Evolutionary conservation across 1,140 invertebrate species (phyloP).

Genomic region (Nephotettix cincticeps): DNA sequence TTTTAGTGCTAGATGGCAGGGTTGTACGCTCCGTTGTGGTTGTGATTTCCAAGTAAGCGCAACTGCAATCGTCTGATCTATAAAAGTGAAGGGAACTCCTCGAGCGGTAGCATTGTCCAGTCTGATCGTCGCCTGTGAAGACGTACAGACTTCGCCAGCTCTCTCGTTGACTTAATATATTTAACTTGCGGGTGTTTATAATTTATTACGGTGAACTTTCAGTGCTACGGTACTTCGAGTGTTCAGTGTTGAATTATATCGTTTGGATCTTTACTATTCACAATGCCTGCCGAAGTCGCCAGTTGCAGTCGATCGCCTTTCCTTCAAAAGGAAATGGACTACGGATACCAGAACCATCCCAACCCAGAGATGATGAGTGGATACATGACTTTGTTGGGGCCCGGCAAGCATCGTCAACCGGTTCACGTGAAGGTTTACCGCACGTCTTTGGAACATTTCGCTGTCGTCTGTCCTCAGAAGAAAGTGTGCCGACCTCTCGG

Average conservation of each 20-base stretch:
- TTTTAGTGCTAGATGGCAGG: neutral
- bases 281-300: constrained; percentile 52
- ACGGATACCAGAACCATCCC: constrained; percentile 49
- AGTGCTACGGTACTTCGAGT: neutral
- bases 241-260: neutral
- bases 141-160: neutral
- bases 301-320: constrained; percentile 48
- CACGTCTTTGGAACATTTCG: constrained; percentile 65
- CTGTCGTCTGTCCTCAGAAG: constrained; percentile 64
- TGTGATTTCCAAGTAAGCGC: constrained; percentile 5
- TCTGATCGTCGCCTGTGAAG: neutral
- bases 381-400: constrained; percentile 58
- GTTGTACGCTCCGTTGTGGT: neutral
- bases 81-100: constrained; percentile 20
- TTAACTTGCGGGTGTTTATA: too few species aligned
- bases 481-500: constrained; percentile 61
- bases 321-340: constrained; percentile 40
- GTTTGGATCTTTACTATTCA: too few species aligned
- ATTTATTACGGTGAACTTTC: too few species aligned
- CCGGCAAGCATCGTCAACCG: constrained; percentile 57
- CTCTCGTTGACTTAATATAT: too few species aligned
- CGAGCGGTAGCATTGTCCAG: neutral
- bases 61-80: constrained; percentile 1
- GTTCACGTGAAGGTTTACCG: constrained; percentile 65
- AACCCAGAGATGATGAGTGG: constrained; percentile 63